Evolutionary conservation across 2,113 vertebrate species (phyloP).

Genomic region (Chitala chitala): DNA sequence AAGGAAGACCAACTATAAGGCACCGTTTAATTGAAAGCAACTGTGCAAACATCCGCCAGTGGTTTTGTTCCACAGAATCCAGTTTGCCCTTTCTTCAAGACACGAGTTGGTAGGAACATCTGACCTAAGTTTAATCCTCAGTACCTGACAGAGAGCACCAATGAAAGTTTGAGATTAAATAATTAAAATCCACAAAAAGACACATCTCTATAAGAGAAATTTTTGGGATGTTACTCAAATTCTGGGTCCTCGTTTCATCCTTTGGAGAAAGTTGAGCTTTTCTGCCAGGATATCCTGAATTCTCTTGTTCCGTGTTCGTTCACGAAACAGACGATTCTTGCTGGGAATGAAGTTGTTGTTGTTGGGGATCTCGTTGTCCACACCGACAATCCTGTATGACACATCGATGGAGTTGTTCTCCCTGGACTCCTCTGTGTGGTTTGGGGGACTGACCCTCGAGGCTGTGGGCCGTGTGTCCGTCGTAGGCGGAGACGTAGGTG

Average conservation of each 20-base stretch:
- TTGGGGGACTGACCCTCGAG: constrained; percentile 41
- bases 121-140: constrained; percentile 27
- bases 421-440: constrained; percentile 56
- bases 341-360: constrained; percentile 79
- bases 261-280: constrained; percentile 72
- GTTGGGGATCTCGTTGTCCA: constrained; percentile 68
- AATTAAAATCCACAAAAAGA: constrained; percentile 35
- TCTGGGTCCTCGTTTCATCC: constrained; percentile 66
- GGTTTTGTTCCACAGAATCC: constrained; percentile 34
- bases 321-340: constrained; percentile 65
- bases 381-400: constrained; percentile 54
- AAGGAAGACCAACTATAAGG: constrained; percentile 25
- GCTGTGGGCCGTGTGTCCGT: neutral
- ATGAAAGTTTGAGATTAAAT: constrained; percentile 26
- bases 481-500: constrained; percentile 24
- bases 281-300: constrained; percentile 91
- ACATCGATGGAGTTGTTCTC: constrained; percentile 78
- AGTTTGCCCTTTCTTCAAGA: constrained; percentile 31
- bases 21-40: constrained; percentile 35
- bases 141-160: constrained; percentile 37
- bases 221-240: constrained; percentile 31
- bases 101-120: constrained; percentile 18
- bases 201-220: constrained; percentile 78
- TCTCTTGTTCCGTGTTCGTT: constrained; percentile 87
- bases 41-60: constrained; percentile 47